A percentile compares a stretch with the other conserved stretches of the same genome.
phyloP scores from a whole-genome alignment of 2,113 vertebrate genomes.

The Euleptes europaea region DNA sequence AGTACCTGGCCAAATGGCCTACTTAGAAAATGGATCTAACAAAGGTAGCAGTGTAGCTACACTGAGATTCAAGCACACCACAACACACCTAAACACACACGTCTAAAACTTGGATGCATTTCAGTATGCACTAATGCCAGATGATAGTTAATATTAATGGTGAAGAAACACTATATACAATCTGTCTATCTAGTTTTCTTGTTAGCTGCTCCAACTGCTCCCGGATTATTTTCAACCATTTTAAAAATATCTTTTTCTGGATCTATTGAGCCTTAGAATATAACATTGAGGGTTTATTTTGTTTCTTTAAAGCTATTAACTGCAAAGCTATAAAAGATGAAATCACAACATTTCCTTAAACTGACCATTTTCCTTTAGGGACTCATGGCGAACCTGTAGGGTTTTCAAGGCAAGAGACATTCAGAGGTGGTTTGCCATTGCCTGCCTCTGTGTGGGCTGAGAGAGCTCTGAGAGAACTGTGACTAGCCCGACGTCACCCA shows the following conservation, averaged over 20 bases:
- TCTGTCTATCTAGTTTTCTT: too few relatives aligned
- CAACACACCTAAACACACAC: background rate
- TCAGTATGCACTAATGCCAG: background rate
- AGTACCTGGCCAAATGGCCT: background rate
- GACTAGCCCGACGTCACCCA: too few relatives aligned
- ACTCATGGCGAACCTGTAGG: too few relatives aligned
- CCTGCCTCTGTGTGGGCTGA: too few relatives aligned
- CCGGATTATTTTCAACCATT: slow-evolving; percentile 3
- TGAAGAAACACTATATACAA: background rate
- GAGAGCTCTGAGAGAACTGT: too few relatives aligned
- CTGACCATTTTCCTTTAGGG: background rate
- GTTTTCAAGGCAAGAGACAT: too few relatives aligned
- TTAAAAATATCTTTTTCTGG: background rate
- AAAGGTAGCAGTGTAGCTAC: background rate
- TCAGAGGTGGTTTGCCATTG: too few relatives aligned
- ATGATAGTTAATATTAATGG: background rate
- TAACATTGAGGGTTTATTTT: background rate
- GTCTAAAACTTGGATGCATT: too few relatives aligned
- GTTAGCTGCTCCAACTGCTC: background rate
- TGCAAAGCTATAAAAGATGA: background rate
- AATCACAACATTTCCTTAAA: background rate
- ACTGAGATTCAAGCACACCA: too few relatives aligned
- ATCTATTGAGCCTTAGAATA: background rate
- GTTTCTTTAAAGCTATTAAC: background rate
- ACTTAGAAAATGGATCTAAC: background rate